Percentiles rank a stretch among this genome's conserved stretches.
Conservation (phyloP, 1,140 invertebrate genomes). For the Lordiphosa clarofinis region DNA sequence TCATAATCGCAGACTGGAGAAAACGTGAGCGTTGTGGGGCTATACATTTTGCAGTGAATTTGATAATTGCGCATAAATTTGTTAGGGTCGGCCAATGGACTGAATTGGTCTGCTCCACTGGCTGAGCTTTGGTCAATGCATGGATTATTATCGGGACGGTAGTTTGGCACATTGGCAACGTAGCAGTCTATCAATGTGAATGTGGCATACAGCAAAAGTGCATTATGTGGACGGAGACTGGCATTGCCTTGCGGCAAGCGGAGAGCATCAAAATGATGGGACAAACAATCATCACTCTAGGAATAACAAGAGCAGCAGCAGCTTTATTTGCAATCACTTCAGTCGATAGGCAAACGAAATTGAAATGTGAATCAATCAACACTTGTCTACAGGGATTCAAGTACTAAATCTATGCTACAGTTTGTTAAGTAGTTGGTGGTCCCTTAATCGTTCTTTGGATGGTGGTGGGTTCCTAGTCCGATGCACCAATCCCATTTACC, state of each 20-base stretch:
- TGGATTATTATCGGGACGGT: conserved; percentile 13
- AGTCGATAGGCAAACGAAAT: background rate
- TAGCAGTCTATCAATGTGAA: no score
- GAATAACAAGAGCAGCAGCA: no score
- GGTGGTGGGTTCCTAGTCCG: no score
- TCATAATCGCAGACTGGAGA: conserved; percentile 56
- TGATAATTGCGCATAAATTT: conserved; percentile 64
- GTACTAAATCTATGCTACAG: background rate
- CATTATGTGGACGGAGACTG: conserved; percentile 35
- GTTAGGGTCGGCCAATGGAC: conserved; percentile 33
- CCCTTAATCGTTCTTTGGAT: no score
- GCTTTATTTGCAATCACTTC: conserved; percentile 2
- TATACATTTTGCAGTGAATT: conserved; percentile 44
- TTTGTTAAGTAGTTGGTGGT: no score
- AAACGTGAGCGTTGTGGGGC: conserved; percentile 61
- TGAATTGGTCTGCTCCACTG: conserved; percentile 16
- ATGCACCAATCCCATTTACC: no score
- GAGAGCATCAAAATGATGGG: conserved; percentile 11
- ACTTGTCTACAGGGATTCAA: background rate
- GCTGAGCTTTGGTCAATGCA: conserved; percentile 40
- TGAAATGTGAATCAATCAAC: conserved; percentile 10
- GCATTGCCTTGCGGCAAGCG: background rate
- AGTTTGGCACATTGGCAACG: conserved; percentile 6
- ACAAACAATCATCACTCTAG: conserved; percentile 23
- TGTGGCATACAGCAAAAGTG: conserved; percentile 45